Base-by-base conservation (phyloP, 2,888 invertebrate species). In the Myopa tessellatipennis region DNA sequence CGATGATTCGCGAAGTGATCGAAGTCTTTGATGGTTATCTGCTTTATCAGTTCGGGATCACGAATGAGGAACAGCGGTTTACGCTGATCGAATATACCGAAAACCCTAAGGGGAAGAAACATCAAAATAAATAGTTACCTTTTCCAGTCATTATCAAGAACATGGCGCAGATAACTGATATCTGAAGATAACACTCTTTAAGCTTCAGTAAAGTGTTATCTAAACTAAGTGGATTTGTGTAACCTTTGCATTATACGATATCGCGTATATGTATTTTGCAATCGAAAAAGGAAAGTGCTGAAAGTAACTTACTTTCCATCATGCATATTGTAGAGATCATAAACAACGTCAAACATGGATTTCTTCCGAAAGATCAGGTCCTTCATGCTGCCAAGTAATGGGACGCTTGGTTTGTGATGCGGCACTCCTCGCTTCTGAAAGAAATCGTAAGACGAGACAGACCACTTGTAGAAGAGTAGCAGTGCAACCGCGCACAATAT, bases 1-100 rank as follows among this genome's bases (percentile, higher is more conserved):
- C 90, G 88, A 81, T 91, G 91, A 83, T 92, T 91, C 0, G 90
- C 80, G 82, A 92, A 92, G 80, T 90, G 90, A 68, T 92, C 92
- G 60, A 92, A 92, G 79, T 92, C 91, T 82, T 92, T 92, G 1
- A 92, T 89, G 0, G 90, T 90, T 34, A 92, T 89, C 65, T 85
- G 88, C 80, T 91, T 92, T 4, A 92, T 87, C 16, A 92, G 76
- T 63, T 92, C 92, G 0, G 91, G 91, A 83, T 92, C 92, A 1
- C 90, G 87, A 16, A 92, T 85, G 52, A 92, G 79, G 6, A 90
- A 77, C 0, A 90, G 77, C 0, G 91, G 91, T 0, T 79, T 80
- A 0, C 86, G 78, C 45, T 91, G 89, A 81, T 91, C 91, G 78
- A 88, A 91, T 52, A 87, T 83, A 3, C 91, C 92, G 5, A 88